Evolutionary conservation across 92 coral and sea anemone species (phyloP).

Genomic region (Phymanthus crucifer): DNA sequence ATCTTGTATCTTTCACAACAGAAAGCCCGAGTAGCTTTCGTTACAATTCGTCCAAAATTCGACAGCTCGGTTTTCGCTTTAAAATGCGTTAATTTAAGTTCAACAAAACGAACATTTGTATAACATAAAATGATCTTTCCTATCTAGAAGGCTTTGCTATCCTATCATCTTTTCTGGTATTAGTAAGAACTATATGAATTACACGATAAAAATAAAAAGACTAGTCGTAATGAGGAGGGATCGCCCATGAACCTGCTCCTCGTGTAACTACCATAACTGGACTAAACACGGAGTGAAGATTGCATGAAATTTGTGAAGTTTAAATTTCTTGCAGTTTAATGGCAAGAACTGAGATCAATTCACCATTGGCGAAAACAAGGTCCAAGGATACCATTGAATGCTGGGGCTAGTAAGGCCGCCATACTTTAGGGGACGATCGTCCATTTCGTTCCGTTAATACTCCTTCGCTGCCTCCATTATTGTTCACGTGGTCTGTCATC

Average conservation of each 20-base stretch:
- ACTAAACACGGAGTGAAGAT: background rate
- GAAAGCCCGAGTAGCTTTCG: constrained; percentile 10
- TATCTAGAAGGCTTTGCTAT: background rate
- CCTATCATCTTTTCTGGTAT: background rate
- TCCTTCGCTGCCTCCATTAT: constrained; percentile 56
- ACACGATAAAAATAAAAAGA: background rate
- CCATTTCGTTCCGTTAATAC: constrained; percentile 79
- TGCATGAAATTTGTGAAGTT: background rate
- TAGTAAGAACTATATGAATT: background rate
- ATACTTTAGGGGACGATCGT: constrained; percentile 76
- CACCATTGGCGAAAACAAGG: constrained; percentile 11
- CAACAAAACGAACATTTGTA: constrained; percentile 35
- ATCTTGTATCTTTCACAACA: constrained; percentile 2
- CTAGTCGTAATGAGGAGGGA: background rate
- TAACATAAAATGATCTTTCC: background rate
- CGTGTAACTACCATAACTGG: background rate
- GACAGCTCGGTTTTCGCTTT: constrained; percentile 5
- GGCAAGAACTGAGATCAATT: constrained; percentile 11
- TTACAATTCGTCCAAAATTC: background rate
- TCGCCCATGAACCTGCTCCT: background rate
- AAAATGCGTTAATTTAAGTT: constrained; percentile 10
- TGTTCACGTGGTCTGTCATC: constrained; percentile 65
- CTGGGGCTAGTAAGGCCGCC: constrained; percentile 73
- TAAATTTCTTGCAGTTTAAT: background rate
- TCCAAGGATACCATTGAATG: background rate